Evolutionary conservation across 2,888 invertebrate species (phyloP).

Genomic region (Pristionchus japonicus): DNA sequence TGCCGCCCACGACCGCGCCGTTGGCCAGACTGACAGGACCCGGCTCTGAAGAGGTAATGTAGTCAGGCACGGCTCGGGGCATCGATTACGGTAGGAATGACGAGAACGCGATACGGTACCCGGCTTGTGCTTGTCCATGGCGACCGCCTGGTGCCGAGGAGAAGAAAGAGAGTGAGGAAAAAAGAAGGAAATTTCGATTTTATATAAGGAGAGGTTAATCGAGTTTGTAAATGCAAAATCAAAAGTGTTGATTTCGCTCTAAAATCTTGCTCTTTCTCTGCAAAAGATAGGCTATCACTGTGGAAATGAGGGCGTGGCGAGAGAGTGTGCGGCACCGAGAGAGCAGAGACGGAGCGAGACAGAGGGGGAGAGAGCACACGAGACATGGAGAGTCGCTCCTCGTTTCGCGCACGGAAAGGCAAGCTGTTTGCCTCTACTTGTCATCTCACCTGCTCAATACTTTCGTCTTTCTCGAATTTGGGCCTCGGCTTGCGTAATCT

Average conservation of each 20-base stretch:
- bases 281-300: background rate
- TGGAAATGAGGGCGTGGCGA: background rate
- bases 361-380: background rate
- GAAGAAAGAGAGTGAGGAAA: background rate
- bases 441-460: background rate
- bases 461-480: background rate
- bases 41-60: conserved; percentile 23
- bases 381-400: background rate
- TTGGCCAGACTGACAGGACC: background rate
- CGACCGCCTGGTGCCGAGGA: background rate
- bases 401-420: background rate
- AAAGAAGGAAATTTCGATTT: background rate
- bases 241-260: too few species aligned
- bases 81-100: background rate
- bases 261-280: background rate
- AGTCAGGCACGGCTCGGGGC: background rate
- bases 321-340: background rate
- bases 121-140: background rate
- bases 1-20: background rate
- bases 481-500: background rate
- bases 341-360: background rate
- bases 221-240: too few species aligned
- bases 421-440: background rate
- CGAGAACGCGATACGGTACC: background rate
- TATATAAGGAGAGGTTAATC: too few species aligned